Percentiles rank a stretch among this genome's conserved stretches.
Evolutionary conservation across 1,140 invertebrate genomes (phyloP).

Genomic region (Drosophila melanogaster): DNA sequence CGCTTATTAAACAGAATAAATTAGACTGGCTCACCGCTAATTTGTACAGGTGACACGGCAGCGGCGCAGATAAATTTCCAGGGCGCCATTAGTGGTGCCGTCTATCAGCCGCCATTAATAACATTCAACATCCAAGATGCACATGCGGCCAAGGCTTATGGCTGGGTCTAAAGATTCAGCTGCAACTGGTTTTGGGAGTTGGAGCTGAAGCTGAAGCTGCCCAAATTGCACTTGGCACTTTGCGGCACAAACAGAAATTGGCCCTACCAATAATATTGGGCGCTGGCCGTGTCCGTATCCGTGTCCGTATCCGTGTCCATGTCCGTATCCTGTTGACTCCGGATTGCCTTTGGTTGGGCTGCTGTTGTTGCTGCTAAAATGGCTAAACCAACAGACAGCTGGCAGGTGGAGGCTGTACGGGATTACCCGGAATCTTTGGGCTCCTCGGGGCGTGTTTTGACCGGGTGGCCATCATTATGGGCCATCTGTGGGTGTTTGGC

Average conservation of each 20-base stretch:
- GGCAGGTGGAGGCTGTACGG: conserved; percentile 24
- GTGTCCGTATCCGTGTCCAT: neutral
- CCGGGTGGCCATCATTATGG: conserved; percentile 44
- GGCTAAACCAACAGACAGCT: conserved; percentile 57
- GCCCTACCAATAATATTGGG: conserved; percentile 31
- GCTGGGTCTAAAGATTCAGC: neutral
- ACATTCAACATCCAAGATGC: conserved; percentile 63
- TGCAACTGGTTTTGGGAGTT: neutral
- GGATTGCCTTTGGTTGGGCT: conserved; percentile 15
- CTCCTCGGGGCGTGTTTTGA: conserved; percentile 44
- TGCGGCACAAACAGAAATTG: conserved; percentile 59
- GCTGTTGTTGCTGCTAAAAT: conserved; percentile 33
- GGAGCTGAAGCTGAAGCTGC: neutral
- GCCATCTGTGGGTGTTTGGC: conserved; percentile 24
- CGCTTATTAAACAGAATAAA: conserved; percentile 48
- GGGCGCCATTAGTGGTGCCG: conserved; percentile 37
- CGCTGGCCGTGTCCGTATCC: conserved; percentile 3
- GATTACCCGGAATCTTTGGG: conserved; percentile 34
- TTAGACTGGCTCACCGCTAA: conserved; percentile 45
- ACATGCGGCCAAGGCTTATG: conserved; percentile 24
- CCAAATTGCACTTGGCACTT: conserved; percentile 62
- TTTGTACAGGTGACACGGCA: conserved; percentile 42
- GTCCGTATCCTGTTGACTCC: neutral
- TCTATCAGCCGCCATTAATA: conserved; percentile 72
- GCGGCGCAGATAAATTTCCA: conserved; percentile 53